phyloP scores from a whole-genome alignment of 1,140 invertebrate species.

The Micrasema longulum region DNA sequence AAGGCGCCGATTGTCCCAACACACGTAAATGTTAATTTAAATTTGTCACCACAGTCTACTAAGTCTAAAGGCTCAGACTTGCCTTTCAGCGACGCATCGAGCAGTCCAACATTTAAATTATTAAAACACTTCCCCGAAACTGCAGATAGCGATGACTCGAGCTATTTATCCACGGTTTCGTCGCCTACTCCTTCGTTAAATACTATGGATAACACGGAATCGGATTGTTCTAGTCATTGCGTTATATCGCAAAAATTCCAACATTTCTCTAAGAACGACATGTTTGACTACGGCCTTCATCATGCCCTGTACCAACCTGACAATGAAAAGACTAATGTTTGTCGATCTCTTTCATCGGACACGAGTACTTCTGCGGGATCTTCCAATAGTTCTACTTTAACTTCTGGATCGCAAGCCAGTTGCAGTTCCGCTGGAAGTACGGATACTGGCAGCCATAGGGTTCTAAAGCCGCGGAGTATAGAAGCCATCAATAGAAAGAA shows the following conservation, averaged over 20 bases:
- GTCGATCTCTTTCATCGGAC: conserved; percentile 73
- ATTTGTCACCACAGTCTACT: conserved; percentile 14
- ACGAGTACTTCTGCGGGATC: conserved; percentile 72
- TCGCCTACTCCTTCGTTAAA: conserved; percentile 73
- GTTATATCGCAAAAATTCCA: conserved; percentile 46
- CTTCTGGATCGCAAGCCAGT: conserved; percentile 76
- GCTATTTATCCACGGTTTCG: conserved; percentile 77
- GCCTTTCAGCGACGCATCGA: conserved; percentile 39
- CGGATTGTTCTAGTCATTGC: conserved; percentile 60
- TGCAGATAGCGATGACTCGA: conserved; percentile 87
- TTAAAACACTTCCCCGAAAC: conserved; percentile 57
- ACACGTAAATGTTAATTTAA: neutral
- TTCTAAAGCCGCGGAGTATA: conserved; percentile 82
- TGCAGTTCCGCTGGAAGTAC: conserved; percentile 74
- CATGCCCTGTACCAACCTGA: conserved; percentile 55
- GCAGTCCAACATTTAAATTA: conserved; percentile 49
- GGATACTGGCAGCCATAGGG: conserved; percentile 70
- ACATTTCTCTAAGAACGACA: conserved; percentile 31
- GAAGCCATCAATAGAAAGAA: conserved; percentile 88
- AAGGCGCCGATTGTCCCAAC: conserved; percentile 20
- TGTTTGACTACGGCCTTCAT: conserved; percentile 43
- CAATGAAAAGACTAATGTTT: conserved; percentile 65
- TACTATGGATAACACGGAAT: conserved; percentile 61
- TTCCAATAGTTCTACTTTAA: conserved; percentile 73
- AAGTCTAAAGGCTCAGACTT: conserved; percentile 39